Evolutionary conservation across 23 tunicate species (phyloP).

Genomic region (Trididemnum clinides): DNA sequence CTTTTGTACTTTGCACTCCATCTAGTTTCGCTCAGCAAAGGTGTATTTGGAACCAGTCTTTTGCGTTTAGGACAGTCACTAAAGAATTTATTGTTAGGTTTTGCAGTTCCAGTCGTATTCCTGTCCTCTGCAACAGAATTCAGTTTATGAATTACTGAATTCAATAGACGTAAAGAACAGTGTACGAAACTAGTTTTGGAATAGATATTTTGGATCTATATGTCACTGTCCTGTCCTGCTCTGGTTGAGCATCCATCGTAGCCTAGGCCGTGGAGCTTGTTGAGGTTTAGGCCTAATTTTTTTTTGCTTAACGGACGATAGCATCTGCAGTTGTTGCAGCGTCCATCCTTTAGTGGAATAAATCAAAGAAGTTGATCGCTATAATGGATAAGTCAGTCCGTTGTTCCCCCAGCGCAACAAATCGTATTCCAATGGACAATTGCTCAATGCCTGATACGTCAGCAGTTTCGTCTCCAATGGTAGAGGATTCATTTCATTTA

Average conservation of each 20-base stretch:
- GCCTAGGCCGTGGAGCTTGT: background rate
- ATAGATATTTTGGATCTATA: background rate
- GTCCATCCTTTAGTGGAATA: background rate
- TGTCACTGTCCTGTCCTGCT: background rate
- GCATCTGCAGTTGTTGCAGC: background rate
- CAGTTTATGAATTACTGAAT: background rate
- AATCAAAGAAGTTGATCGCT: background rate
- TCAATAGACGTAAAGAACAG: background rate
- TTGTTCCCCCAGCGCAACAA: background rate
- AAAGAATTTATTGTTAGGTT: too few relatives aligned
- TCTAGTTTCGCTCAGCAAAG: too few relatives aligned
- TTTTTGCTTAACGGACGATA: too few relatives aligned
- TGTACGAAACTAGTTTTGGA: too few relatives aligned
- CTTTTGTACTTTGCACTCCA: conserved; percentile 24
- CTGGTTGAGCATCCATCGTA: background rate
- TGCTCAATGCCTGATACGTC: background rate
- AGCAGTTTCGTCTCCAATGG: background rate
- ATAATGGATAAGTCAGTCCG: background rate
- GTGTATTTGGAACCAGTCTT: background rate
- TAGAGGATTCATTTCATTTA: background rate
- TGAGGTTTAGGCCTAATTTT: too few relatives aligned
- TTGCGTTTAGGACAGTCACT: conserved; percentile 6
- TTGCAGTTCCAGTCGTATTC: too few relatives aligned
- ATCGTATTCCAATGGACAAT: background rate
- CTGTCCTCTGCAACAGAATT: background rate